Evolutionary conservation across 2,113 vertebrate genomes (phyloP), one percentile per base, ranked within the genome.

Genomic region (Amia ocellicauda): DNA sequence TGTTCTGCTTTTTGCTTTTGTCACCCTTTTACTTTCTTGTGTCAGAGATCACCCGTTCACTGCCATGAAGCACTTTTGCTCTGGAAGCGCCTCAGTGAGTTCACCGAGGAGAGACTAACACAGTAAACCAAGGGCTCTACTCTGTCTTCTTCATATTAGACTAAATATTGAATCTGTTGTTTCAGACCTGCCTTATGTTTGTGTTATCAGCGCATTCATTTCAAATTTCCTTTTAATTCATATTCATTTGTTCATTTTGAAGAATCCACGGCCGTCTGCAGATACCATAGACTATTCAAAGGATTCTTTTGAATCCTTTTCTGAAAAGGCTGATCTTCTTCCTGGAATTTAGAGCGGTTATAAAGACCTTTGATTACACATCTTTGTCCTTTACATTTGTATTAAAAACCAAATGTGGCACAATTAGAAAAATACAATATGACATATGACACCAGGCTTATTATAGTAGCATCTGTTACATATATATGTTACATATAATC

Each of bases 291-390:
- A 47, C 43, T 47, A 17, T 2, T 14, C n/a, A 47, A 47, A 86
- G 87, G 84, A n/a, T 83, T 74, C 42, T 58, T 62, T 79, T 78
- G 71, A 76, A 67, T 77, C 70, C 78, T 72, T 16, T 54, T 62
- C 60, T 69, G 52, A 36, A 57, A 69, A 74, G 64, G 24, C 31
- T 36, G 31, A 36, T 36, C 5, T 36, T 36, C 31, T 11, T 36
- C 4, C 10, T 4, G 31, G 31, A 36, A 36, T 36, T 4, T 10
- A 7, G 31, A 36, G 4, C 4, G 31, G 31, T 36, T 36, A 36
- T 36, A 5, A 36, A 36, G 31, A 36, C 69, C 43, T 71, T 51
- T 69, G 31, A 58, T 79, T 73, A 64, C 58, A 69, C 67, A 0
- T 63, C 47, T 61, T 63, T 22, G 20, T 60, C 59, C 58, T 29